Percentiles rank a stretch among this genome's conserved stretches.
phyloP scores from a whole-genome alignment of 35 echinoderm and acorn worm species.

The Heliocidaris tuberculata region DNA sequence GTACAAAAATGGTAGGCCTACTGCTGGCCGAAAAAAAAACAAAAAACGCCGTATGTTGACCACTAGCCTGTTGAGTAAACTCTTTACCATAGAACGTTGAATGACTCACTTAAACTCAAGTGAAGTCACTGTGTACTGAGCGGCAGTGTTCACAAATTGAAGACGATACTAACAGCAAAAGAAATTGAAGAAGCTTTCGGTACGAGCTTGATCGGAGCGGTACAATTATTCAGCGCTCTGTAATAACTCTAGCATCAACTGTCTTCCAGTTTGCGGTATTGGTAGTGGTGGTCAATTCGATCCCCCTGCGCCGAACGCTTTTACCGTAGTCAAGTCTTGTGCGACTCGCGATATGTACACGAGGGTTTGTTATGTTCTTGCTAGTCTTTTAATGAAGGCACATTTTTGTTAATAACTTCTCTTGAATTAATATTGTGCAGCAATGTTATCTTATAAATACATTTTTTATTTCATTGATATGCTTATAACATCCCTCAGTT shows the following conservation, averaged over 20 bases:
- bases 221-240: neutral
- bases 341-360: neutral
- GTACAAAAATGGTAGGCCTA: constrained; percentile 17
- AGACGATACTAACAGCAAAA: neutral
- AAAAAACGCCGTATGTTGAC: constrained; percentile 14
- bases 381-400: neutral
- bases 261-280: neutral
- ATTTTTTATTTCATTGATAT: neutral
- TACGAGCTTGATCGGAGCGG: neutral
- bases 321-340: neutral
- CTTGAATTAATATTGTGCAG: neutral
- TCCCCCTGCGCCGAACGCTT: neutral
- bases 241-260: neutral
- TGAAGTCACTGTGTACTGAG: neutral
- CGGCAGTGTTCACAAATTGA: neutral
- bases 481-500: neutral
- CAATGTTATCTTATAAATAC: neutral
- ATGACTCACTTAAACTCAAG: constrained; percentile 30
- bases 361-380: neutral
- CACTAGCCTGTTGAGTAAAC: constrained; percentile 26
- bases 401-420: neutral
- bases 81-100: neutral
- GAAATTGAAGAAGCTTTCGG: constrained; percentile 10
- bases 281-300: neutral
- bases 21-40: neutral